Evolutionary conservation across 2,113 vertebrate genomes (phyloP).

Genomic region (Hemibagrus wyckioides): DNA sequence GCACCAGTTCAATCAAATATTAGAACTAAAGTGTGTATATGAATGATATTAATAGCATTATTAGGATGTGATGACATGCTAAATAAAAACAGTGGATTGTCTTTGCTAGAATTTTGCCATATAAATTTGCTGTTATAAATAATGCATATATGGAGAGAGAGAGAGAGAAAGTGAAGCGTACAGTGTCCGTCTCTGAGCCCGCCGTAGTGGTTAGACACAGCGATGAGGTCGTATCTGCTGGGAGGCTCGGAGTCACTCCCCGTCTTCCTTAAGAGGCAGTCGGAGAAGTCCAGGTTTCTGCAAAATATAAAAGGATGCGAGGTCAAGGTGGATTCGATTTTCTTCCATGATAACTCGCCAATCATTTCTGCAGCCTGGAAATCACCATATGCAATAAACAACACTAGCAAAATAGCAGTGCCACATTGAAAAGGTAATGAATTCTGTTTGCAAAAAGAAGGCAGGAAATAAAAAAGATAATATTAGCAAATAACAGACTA

Average conservation of each 20-base stretch:
- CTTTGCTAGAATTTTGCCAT: background rate
- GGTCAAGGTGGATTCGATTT: background rate
- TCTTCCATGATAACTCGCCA: background rate
- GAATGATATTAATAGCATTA: background rate
- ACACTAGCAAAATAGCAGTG: background rate
- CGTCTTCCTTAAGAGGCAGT: constrained; percentile 77
- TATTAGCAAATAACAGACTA: background rate
- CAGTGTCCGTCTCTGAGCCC: constrained; percentile 87
- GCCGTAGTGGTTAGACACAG: constrained; percentile 88
- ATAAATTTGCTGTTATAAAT: background rate
- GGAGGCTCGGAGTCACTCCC: constrained; percentile 69
- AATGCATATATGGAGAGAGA: too few species aligned
- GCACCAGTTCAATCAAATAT: background rate
- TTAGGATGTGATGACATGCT: background rate
- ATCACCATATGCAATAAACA: background rate
- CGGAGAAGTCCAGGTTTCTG: constrained; percentile 84
- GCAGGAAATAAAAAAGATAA: too few species aligned
- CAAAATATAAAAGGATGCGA: background rate
- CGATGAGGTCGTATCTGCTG: constrained; percentile 85
- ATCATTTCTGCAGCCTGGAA: background rate
- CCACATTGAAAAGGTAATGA: background rate
- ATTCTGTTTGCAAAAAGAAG: background rate
- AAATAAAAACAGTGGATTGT: background rate
- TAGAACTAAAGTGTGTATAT: background rate
- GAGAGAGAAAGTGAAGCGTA: constrained; percentile 58